These are phyloP conservation scores for Athalia circularis DNA, from an alignment of 2,888 invertebrate genomes.

Conservation along the genomic window DNA sequence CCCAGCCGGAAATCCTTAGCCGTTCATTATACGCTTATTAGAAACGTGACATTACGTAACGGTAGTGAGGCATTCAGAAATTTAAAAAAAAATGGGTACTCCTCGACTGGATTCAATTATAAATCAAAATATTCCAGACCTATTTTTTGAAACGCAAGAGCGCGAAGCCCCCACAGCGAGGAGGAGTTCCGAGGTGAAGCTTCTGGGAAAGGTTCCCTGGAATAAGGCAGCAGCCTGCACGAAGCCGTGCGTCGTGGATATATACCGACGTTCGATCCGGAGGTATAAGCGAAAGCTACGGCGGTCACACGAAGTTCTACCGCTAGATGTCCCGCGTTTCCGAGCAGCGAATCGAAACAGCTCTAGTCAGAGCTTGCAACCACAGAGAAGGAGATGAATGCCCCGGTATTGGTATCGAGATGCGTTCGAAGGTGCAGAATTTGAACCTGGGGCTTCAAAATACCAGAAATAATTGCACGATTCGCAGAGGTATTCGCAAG, in stretches of 20 bases:
- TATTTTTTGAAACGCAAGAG: not conserved
- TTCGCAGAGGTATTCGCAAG: not conserved
- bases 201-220: not conserved
- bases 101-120: no score
- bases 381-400: not conserved
- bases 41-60: constrained; percentile 6
- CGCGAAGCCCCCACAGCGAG: not conserved
- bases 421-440: not conserved
- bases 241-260: no score
- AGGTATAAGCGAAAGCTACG: no score
- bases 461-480: constrained; percentile 9
- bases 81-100: not conserved
- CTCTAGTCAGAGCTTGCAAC: not conserved
- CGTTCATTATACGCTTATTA: constrained; percentile 45
- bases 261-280: no score
- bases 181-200: not conserved
- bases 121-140: no score
- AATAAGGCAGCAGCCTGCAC: not conserved
- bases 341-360: not conserved
- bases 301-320: no score
- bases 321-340: constrained; percentile 9
- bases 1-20: constrained; percentile 47
- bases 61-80: not conserved
- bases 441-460: not conserved
- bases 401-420: not conserved